Base-by-base conservation (phyloP, 2,113 vertebrate genomes). In the Hystrix brachyura region DNA sequence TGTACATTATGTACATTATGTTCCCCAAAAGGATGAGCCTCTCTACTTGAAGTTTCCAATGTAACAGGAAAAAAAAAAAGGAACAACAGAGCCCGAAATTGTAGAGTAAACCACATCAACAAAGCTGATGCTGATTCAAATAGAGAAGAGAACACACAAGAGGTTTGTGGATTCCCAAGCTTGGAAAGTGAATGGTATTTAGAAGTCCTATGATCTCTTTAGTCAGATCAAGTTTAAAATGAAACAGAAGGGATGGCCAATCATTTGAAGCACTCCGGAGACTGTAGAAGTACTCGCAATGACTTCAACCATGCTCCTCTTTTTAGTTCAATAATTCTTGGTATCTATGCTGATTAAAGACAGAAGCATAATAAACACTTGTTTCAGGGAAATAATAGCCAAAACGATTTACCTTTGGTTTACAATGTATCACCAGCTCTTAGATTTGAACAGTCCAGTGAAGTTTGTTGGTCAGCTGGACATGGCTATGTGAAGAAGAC, bases 391-490 rank as follows among this genome's bases (percentile, higher is more conserved):
- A 83, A 74, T 55, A 74, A 65, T 80, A 62, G 48, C 27, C 23
- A 74, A 88, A 91, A 48, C 18, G 38, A 72, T 90, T 80, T 93
- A 79, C 4, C 76, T 91, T 88, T 87, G 23, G 25, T 84, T 93
- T 53, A 48, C 19, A 94, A 19, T 53, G 9, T 23, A 59, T 43
- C 59, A 64, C 57, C 55, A 74, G 25, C 21, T 60, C 51, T 89
- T 76, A 29, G 4, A 59, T 71, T 62, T 95, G 46, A 53, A 71
- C 13, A 82, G 7, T 82, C 32, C 15, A 86, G 17, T n/a, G 67
- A 76, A 14, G 29, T 46, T 55, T 79, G 12, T 7, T 83, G 46
- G 11, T 95, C 60, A 82, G 7, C 34, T 83, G 19, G 3, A 48
- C 21, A 69, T 93, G 64, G 29, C 43, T 79, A 19, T n/a, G 80